Evolutionary conservation across 2,113 vertebrate genomes (phyloP).

Genomic region (Phocoena phocoena): DNA sequence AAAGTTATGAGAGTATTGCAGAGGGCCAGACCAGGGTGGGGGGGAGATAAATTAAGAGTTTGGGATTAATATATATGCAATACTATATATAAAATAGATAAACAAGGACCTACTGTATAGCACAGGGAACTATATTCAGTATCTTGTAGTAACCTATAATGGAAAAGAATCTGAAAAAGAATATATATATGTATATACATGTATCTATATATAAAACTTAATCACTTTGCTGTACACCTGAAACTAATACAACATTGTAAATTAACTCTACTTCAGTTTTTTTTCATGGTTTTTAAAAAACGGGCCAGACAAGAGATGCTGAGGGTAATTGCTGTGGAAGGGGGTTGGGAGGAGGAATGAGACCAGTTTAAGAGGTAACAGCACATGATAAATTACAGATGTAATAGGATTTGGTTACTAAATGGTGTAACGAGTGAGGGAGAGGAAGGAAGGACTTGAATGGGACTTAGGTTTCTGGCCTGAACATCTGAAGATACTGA

Average conservation of each 20-base stretch:
- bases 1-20: not conserved
- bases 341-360: not conserved
- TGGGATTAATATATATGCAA: not conserved
- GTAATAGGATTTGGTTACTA: not conserved
- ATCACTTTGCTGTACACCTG: too few species aligned
- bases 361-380: not conserved
- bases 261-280: not conserved
- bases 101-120: too few species aligned
- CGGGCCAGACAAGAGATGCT: not conserved
- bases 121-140: too few species aligned
- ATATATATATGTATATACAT: too few species aligned
- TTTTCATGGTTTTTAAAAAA: not conserved
- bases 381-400: not conserved
- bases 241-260: too few species aligned
- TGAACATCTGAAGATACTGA: not conserved
- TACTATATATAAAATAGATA: not conserved
- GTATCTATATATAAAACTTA: too few species aligned
- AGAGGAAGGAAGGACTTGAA: not conserved
- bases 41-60: not conserved
- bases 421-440: not conserved
- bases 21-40: not conserved
- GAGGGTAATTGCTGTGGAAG: not conserved
- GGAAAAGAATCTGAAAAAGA: too few species aligned
- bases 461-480: not conserved
- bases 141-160: too few species aligned